phyloP scores from a whole-genome alignment of 2,797 vertebrate genomes.

The Taeniopygia guttata region DNA sequence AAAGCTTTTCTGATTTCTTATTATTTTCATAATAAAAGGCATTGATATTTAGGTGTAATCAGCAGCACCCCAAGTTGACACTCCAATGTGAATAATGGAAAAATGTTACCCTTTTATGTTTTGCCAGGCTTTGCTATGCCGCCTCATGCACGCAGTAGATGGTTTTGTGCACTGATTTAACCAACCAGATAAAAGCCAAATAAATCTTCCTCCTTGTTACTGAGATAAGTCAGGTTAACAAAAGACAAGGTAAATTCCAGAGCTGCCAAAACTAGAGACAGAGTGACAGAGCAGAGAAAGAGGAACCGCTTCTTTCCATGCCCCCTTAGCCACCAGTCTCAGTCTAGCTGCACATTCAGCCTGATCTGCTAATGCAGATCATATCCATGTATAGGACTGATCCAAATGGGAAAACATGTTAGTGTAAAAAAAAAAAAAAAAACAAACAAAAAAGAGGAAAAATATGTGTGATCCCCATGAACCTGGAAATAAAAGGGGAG shows the following conservation, averaged over 20 bases:
- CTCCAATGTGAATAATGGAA: neutral
- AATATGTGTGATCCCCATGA: neutral
- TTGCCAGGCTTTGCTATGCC: neutral
- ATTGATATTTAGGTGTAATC: neutral
- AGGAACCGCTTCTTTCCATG: neutral
- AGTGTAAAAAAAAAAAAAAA: neutral
- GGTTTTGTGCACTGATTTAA: neutral
- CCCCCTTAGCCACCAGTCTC: neutral
- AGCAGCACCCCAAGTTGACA: neutral
- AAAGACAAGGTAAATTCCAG: neutral
- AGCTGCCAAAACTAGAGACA: neutral
- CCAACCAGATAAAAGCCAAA: neutral
- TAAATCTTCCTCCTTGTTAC: neutral
- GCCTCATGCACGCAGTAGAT: neutral
- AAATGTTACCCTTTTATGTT: neutral
- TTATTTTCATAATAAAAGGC: constrained; percentile 25
- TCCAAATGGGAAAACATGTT: neutral
- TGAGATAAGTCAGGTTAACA: neutral
- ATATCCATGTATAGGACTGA: neutral
- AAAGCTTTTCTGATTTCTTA: neutral
- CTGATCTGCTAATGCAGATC: neutral
- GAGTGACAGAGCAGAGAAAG: neutral
- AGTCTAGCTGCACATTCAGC: neutral
- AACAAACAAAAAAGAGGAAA: neutral
- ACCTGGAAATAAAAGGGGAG: neutral